phyloP scores from a whole-genome alignment of 2,888 invertebrate species.

The Geophilus truncorum region DNA sequence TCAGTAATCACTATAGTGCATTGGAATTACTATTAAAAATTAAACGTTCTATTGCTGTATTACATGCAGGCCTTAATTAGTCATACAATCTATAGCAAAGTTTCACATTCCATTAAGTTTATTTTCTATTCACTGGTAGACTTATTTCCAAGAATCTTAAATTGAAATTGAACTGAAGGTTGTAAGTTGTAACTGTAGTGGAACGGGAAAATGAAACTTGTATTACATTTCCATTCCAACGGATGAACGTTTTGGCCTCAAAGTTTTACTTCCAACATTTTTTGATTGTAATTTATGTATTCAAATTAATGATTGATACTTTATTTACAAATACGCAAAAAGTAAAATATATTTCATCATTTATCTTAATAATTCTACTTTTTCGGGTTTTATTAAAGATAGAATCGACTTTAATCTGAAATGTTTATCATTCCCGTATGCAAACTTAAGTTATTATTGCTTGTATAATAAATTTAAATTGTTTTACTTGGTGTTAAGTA shows the following conservation, averaged over 20 bases:
- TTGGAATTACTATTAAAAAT: neutral
- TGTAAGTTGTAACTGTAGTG: neutral
- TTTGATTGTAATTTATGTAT: neutral
- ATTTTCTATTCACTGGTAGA: neutral
- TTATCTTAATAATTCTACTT: too few relatives aligned
- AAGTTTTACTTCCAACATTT: neutral
- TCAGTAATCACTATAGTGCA: slow-evolving; percentile 4
- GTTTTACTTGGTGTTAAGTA: too few relatives aligned
- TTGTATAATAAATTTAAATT: too few relatives aligned
- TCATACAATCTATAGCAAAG: neutral
- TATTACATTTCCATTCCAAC: too few relatives aligned
- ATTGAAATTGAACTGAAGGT: neutral
- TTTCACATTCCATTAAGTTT: slow-evolving; percentile 1
- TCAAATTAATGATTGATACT: neutral
- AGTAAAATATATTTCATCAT: too few relatives aligned
- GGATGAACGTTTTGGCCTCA: neutral
- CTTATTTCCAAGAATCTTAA: slow-evolving; percentile 5
- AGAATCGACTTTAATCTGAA: too few relatives aligned
- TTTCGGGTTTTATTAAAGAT: too few relatives aligned
- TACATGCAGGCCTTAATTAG: too few relatives aligned
- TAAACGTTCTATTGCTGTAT: too few relatives aligned
- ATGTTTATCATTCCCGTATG: too few relatives aligned
- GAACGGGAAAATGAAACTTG: too few relatives aligned
- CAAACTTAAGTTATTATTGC: too few relatives aligned
- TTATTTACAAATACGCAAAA: neutral